A percentile compares a stretch with the other conserved stretches of the same genome.
Conservation (phyloP, 2,888 invertebrate species). For the Drosophila sordidula region DNA sequence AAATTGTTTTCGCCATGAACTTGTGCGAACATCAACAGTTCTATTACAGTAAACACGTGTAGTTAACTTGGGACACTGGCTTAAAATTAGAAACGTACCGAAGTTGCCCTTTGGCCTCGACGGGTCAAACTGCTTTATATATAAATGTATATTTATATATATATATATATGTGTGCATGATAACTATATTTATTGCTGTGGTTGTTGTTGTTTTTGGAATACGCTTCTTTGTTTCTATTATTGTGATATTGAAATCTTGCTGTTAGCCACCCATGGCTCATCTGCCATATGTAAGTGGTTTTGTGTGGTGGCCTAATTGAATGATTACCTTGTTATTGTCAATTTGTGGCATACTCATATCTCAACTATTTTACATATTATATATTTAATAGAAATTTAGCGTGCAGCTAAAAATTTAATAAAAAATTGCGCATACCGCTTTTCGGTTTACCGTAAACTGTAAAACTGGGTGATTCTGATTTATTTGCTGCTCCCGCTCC, state of each 20-base stretch:
- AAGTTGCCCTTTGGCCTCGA: constrained; percentile 62
- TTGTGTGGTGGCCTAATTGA: constrained; percentile 69
- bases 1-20: constrained; percentile 76
- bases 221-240: constrained; percentile 30
- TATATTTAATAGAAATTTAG: constrained; percentile 60
- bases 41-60: constrained; percentile 32
- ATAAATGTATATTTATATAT: not conserved
- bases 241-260: constrained; percentile 58
- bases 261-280: constrained; percentile 48
- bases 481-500: constrained; percentile 46
- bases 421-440: constrained; percentile 66
- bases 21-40: constrained; percentile 42
- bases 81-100: constrained; percentile 21
- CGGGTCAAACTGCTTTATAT: not conserved
- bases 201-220: not conserved
- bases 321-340: constrained; percentile 79
- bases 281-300: constrained; percentile 33
- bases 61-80: constrained; percentile 18
- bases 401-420: constrained; percentile 45
- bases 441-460: constrained; percentile 32
- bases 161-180: not conserved
- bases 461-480: constrained; percentile 61
- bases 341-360: constrained; percentile 61
- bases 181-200: not conserved
- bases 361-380: constrained; percentile 72